These are phyloP conservation scores for Diadumene lineata DNA, from an alignment of 92 coral and sea anemone species.

Conservation along the genomic window DNA sequence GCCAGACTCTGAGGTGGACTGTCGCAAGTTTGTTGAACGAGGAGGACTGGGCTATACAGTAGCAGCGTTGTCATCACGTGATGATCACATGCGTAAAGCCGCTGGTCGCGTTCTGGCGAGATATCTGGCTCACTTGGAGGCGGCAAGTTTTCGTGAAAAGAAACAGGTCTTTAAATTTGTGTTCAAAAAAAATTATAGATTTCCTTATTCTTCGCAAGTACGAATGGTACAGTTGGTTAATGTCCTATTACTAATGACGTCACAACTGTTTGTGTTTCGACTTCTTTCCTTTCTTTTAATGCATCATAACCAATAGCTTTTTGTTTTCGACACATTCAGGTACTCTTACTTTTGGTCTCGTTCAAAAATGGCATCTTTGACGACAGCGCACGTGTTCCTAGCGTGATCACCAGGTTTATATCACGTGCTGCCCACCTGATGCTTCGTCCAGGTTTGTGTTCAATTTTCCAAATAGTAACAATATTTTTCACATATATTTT, in stretches of 20 bases:
- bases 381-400: conserved; percentile 61
- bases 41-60: conserved; percentile 77
- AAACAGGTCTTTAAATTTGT: conserved; percentile 62
- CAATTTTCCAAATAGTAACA: neutral
- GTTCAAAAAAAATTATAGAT: neutral
- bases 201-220: too few species aligned
- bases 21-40: conserved; percentile 86
- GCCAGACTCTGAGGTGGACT: conserved; percentile 77
- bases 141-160: conserved; percentile 75
- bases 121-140: conserved; percentile 68
- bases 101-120: conserved; percentile 92
- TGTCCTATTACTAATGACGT: too few species aligned
- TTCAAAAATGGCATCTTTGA: conserved; percentile 78
- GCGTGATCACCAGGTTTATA: conserved; percentile 78
- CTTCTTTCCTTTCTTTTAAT: too few species aligned
- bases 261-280: too few species aligned
- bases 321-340: too few species aligned
- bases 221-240: too few species aligned
- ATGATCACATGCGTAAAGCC: conserved; percentile 81
- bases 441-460: conserved; percentile 79
- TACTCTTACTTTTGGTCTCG: conserved; percentile 68
- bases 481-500: too few species aligned
- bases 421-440: conserved; percentile 73
- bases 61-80: conserved; percentile 85
- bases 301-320: too few species aligned